These are phyloP conservation scores for Geococcyx californianus DNA, from an alignment of 2,113 vertebrate genomes.

Conservation along the genomic window DNA sequence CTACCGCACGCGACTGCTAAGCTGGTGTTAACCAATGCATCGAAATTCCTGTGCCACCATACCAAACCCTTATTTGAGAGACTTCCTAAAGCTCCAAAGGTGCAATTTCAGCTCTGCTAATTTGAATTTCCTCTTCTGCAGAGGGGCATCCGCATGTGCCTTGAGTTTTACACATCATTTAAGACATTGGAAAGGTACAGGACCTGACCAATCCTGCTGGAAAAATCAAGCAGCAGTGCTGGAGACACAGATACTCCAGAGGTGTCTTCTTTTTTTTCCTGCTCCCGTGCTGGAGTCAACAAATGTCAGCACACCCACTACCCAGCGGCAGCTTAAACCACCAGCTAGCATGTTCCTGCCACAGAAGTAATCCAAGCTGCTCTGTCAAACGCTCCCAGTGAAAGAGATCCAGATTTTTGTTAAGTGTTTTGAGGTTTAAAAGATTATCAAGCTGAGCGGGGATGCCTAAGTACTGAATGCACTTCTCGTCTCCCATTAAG, in stretches of 20 bases:
- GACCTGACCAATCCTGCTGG: not conserved
- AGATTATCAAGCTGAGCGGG: not conserved
- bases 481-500: not conserved
- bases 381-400: not conserved
- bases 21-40: not conserved
- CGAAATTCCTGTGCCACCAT: not conserved
- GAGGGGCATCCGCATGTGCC: not conserved
- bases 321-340: not conserved
- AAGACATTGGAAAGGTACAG: not conserved
- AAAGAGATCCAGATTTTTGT: not conserved
- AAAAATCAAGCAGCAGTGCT: not conserved
- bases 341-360: not conserved
- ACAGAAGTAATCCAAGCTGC: not conserved
- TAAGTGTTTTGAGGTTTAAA: not conserved
- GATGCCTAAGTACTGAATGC: not conserved
- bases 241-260: rapidly evolving
- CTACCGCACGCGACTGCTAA: not conserved
- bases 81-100: not conserved
- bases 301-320: not conserved
- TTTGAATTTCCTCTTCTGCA: not conserved
- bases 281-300: not conserved
- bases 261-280: not conserved
- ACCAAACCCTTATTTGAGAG: not conserved
- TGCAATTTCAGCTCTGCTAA: not conserved
- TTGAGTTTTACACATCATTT: not conserved